Base-by-base conservation (phyloP, 2,797 vertebrate species). In the Apodemus agrarius region DNA sequence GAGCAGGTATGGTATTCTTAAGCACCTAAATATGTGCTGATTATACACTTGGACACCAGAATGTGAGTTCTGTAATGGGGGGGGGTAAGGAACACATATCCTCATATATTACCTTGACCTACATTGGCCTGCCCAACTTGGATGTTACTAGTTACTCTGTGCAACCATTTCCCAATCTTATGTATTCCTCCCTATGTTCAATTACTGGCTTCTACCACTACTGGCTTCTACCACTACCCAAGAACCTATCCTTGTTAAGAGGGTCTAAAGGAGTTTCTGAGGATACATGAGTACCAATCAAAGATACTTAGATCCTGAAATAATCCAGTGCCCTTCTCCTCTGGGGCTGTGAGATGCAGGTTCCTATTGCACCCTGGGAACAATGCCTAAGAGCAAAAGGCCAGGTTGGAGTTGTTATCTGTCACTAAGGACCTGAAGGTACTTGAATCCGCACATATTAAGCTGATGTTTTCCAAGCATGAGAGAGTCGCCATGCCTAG, bases 341-440 rank as follows among this genome's bases (percentile, higher is more conserved):
- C 0, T 7, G 79, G 59, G 72, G 11, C 29, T 65, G 5, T 34
- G 22, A 79, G 13, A 52, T 49, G 19, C 13, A 79, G 59, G 19
- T 3, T n/a, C 13, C 9, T 26, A 37, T 17, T n/a, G 29, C 2
- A 79, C 22, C 9, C 31, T 34, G 12, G 74, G 63, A 63, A 65
- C 19, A 3, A 63, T 49, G 29, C 97, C 93, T 65, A 87, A 76
- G 80, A 95, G 63, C 13, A 69, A 96, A 65, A 82, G 85, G 83
- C 72, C 82, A 12, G 17, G 88, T 94, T 69, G 90, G 40, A 94
- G 69, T 78, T 8, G 22, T 67, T 22, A 24, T 85, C 96, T 80
- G 29, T 92, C 17, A 43, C 72, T 94, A 52, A 94, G 57, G 59
- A 85, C n/a, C 63, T 57, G 57, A 37, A 76, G 13, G 40, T 74